Evolutionary conservation across 1,140 invertebrate species (phyloP).

Genomic region (Conus betulinus): DNA sequence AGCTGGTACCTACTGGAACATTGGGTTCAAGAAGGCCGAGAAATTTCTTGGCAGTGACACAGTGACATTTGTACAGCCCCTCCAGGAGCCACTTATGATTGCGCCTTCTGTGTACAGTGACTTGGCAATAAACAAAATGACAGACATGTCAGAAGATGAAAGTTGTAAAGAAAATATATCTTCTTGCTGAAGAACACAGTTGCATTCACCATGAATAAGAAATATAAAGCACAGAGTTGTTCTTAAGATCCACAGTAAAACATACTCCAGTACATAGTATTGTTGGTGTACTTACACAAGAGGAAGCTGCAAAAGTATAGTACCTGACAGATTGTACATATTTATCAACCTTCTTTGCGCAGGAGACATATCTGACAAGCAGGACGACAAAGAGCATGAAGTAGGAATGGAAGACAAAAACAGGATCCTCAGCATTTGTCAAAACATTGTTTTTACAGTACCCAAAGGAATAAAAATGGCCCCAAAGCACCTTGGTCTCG

Average conservation of each 20-base stretch:
- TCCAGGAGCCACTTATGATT: too few species aligned
- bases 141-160: background rate
- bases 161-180: too few species aligned
- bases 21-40: background rate
- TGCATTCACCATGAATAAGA: background rate
- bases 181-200: too few species aligned
- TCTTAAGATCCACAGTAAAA: background rate
- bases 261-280: background rate
- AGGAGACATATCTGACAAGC: too few species aligned
- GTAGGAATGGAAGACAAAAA: too few species aligned
- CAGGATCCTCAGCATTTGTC: too few species aligned
- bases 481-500: too few species aligned
- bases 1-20: background rate
- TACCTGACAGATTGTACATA: background rate
- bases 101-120: background rate
- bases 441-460: too few species aligned
- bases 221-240: background rate
- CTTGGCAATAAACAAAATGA: background rate
- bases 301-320: background rate
- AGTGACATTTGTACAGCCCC: too few species aligned
- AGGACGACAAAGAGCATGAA: too few species aligned
- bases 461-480: too few species aligned
- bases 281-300: background rate
- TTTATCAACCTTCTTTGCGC: conserved; percentile 1
- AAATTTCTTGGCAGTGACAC: too few species aligned